These are phyloP conservation scores for Melanostigma gelatinosum DNA, from an alignment of 2,113 vertebrate species.

Conservation along the genomic window DNA sequence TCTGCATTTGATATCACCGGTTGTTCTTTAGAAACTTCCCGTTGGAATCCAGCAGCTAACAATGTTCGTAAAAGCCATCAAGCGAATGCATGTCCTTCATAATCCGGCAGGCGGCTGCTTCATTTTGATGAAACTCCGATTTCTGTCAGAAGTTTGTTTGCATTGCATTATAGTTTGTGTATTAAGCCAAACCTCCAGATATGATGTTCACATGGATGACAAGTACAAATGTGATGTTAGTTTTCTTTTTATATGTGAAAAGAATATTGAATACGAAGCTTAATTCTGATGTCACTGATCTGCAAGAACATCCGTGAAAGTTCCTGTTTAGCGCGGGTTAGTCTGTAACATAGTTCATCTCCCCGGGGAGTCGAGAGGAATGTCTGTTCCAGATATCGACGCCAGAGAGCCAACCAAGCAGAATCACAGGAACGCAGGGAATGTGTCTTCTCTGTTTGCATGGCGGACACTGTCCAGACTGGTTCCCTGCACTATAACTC, in stretches of 20 bases:
- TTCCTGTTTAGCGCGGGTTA: constrained; percentile 40
- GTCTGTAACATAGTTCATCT: constrained; percentile 45
- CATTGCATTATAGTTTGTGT: background rate
- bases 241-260: background rate
- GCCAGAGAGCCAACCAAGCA: constrained; percentile 34
- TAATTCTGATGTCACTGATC: background rate
- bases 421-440: constrained; percentile 49
- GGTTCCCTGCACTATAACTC: constrained; percentile 32
- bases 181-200: background rate
- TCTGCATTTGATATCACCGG: background rate
- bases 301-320: constrained; percentile 21
- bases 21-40: constrained; percentile 22
- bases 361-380: constrained; percentile 40
- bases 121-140: background rate
- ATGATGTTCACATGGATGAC: background rate
- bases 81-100: constrained; percentile 31
- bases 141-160: background rate
- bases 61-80: constrained; percentile 5
- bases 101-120: background rate
- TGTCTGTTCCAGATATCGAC: constrained; percentile 43
- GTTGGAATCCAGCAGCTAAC: constrained; percentile 4
- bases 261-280: background rate
- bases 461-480: constrained; percentile 36
- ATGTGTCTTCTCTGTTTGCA: constrained; percentile 53
- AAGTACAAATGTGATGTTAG: background rate